Evolutionary conservation across 2,797 vertebrate genomes (phyloP).

Genomic region (Anguilla obscura): DNA sequence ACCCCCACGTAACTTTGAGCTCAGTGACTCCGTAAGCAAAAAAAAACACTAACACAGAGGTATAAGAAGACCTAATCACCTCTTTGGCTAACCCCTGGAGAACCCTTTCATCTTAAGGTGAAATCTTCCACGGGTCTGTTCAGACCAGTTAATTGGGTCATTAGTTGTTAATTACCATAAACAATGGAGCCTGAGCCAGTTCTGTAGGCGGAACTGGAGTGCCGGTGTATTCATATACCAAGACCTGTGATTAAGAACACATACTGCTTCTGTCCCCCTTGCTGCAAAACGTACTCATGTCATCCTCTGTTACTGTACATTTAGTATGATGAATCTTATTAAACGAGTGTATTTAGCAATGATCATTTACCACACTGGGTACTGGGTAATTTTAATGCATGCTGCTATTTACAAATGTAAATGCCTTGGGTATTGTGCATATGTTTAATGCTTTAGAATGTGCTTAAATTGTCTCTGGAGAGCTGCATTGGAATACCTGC

Average conservation of each 20-base stretch:
- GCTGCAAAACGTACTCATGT: neutral
- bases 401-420: neutral
- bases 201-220: neutral
- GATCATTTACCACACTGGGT: neutral
- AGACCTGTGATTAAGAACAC: neutral
- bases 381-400: neutral
- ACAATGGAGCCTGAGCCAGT: neutral
- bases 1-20: slow-evolving; percentile 2
- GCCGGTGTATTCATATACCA: neutral
- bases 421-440: neutral
- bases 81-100: neutral
- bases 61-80: neutral
- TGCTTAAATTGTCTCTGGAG: neutral
- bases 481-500: neutral
- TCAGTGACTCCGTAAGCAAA: neutral
- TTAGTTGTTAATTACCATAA: neutral
- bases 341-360: neutral
- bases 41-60: neutral
- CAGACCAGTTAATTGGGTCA: neutral
- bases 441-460: neutral
- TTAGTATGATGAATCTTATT: neutral
- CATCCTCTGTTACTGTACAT: neutral
- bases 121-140: neutral
- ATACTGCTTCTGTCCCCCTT: neutral
- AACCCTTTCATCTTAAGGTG: neutral